Base-by-base conservation (phyloP, 2,888 invertebrate species). In the Macrophya alboannulata region DNA sequence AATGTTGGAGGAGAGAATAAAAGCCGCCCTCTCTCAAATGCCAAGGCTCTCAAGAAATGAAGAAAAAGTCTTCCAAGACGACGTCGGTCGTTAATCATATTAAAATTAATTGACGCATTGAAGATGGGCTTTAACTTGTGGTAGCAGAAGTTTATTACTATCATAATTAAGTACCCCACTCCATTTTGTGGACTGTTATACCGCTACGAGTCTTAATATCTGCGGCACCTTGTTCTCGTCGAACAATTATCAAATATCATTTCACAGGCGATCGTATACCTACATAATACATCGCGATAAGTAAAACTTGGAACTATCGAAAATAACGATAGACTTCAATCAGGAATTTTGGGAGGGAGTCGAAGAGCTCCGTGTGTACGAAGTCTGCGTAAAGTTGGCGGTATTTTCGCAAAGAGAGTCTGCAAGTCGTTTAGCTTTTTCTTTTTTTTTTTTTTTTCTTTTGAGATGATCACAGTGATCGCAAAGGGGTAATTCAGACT, bases 31-130 rank as follows among this genome's bases (percentile, higher is more conserved):
- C 25, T 9, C 25, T 21, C 25, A 10, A 62, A 62, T 10, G 9
- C 12, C 25, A 10, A 8, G 48, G 25, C 25, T 25, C 4, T 62
- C 8, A 62, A 62, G 9, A 21, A 62, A 62, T 25, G 12, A 62
- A 62, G 10, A 25, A 62, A 68, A 37, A 68, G 68, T 17, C 68
- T 68, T 6, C 4, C 4, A 8, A 31, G 31, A 68, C 25, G 68
- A 68, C 31, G 1, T 31, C 31, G 4, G 37, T 68, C 68, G 68
- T 68, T 37, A 68, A 37, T 68, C 68, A 68, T 68, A 37, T 68
- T 37, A 68, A 37, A 68, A 68, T 68, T 68, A 68, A 68, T 68
- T 68, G 31, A 68, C 31, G 43, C 45, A 45, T 74, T 21, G 9
- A 12, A 45, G 15, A 74, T 21, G n/a, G 6, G 68, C 17, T 37